Evolutionary conservation across 2,797 vertebrate species (phyloP), one percentile per base, ranked within the genome.

Genomic region (Poecilia velifera): DNA sequence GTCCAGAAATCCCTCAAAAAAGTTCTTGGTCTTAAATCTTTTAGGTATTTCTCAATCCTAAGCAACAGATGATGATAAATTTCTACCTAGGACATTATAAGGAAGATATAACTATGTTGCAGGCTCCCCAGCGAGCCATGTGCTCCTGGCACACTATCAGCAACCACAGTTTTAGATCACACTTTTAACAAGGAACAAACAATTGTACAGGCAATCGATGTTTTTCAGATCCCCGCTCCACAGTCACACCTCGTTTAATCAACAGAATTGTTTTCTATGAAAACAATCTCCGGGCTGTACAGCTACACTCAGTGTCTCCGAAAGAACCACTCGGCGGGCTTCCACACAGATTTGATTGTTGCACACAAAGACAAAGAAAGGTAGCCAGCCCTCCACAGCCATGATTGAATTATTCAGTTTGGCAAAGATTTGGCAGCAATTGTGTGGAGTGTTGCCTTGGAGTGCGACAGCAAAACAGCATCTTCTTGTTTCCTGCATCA

Each of bases 341-440:
- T 94, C 90, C 91, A 86, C 90, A 89, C 95, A 87, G 91, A 95
- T 93, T 93, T 95, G 84, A 94, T 93, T 92, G 95, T 90, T 92
- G 87, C 93, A 93, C 96, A 94, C 89, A 91, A 49, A 94, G 28
- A 66, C 47, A n/a, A 62, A 36, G 41, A 76, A 93, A 88, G 90
- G 93, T 93, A 94, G 89, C 91, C 87, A 83, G 90, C 92, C 92
- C 88, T 89, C 91, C 87, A 87, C 85, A 75, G 92, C 91, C 92
- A 93, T 92, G 94, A 95, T 95, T 97, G 94, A 97, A 96, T 97
- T 96, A 97, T 97, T 96, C 95, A 95, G 92, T 93, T 94, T 92
- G 95, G 89, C 95, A 95, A 93, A 91, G 93, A 95, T 93, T 96
- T 96, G 93, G 94, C 92, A 94, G 94, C 79, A 93, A 90, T 94